Percentiles rank a stretch among this genome's conserved stretches.
These are phyloP conservation scores for Cinclus cinclus DNA, from an alignment of 2,113 vertebrate species.

Conservation along the genomic window DNA sequence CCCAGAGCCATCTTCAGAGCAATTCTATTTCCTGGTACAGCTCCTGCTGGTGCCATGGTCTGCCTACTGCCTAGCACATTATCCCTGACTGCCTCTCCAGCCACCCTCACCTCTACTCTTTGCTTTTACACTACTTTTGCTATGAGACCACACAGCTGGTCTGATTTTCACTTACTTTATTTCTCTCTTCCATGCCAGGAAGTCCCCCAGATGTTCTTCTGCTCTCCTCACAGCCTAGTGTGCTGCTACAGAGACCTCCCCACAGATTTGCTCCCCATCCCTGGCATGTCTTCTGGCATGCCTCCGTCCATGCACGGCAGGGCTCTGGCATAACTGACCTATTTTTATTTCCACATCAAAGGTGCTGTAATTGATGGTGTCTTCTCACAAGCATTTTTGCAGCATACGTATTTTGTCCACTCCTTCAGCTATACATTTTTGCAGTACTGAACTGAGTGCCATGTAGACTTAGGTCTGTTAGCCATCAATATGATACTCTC, in stretches of 20 bases:
- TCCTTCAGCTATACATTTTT: background rate
- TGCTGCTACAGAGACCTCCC: background rate
- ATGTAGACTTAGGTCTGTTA: background rate
- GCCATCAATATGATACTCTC: background rate
- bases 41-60: background rate
- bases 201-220: background rate
- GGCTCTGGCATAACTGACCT: background rate
- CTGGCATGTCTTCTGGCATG: background rate
- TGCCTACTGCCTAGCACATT: background rate
- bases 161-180: background rate
- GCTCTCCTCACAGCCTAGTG: background rate
- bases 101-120: background rate
- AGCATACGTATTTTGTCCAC: background rate
- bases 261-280: background rate
- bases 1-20: background rate
- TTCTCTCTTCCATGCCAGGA: background rate
- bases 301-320: accelerated
- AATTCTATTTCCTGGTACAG: background rate
- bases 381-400: background rate
- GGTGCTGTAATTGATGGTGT: background rate
- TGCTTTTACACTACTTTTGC: background rate
- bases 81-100: background rate
- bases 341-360: background rate
- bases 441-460: background rate
- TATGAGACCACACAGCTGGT: background rate